Evolutionary conservation across 2,797 vertebrate species (phyloP).

Genomic region (Morelia viridis): DNA sequence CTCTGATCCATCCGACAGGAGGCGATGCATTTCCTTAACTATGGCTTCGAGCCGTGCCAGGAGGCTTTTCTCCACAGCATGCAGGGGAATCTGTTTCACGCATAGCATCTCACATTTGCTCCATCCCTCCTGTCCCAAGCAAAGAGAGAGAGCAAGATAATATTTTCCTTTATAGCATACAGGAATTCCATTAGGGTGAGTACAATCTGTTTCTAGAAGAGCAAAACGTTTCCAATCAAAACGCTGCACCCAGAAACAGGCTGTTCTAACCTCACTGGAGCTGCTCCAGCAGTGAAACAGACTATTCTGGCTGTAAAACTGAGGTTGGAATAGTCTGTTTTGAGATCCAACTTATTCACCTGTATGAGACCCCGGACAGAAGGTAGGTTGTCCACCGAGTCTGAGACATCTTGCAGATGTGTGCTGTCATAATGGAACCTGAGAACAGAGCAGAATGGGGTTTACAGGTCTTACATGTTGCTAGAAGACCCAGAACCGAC

Average conservation of each 20-base stretch:
- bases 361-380: constrained; percentile 75
- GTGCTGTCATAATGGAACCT: constrained; percentile 75
- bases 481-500: no score
- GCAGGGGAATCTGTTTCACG: constrained; percentile 69
- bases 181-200: background rate
- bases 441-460: background rate
- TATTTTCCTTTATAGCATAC: fast-evolving
- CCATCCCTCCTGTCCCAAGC: constrained; percentile 75
- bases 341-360: constrained; percentile 57
- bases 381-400: constrained; percentile 69
- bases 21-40: constrained; percentile 56
- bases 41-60: constrained; percentile 57
- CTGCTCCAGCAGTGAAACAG: background rate
- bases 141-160: constrained; percentile 10
- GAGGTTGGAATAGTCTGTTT: background rate
- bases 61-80: constrained; percentile 62
- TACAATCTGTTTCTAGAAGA: background rate
- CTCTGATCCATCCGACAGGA: constrained; percentile 26
- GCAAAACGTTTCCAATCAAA: background rate
- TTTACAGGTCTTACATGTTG: no score
- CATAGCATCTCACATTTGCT: constrained; percentile 72
- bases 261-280: background rate
- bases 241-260: background rate
- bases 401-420: constrained; percentile 72
- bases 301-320: background rate